Percentiles rank a stretch among this genome's conserved stretches.
Conservation (phyloP, 1,140 invertebrate genomes). For the Drosophila ficusphila region DNA sequence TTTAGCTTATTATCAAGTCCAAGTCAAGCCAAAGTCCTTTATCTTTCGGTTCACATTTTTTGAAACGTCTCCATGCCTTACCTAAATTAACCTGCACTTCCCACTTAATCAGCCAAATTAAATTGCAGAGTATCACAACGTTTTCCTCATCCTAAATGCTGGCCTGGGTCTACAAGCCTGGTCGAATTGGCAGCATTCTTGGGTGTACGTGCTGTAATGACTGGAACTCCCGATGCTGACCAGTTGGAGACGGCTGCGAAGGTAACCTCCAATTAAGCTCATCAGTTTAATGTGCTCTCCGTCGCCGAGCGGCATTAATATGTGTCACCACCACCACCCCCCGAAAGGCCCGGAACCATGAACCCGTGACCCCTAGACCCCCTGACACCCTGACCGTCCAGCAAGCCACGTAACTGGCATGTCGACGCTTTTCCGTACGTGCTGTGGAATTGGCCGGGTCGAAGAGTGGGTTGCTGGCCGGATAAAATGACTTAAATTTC, state of each 20-base stretch:
- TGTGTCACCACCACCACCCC: constrained; percentile 51
- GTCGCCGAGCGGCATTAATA: constrained; percentile 72
- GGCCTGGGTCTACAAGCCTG: constrained; percentile 9
- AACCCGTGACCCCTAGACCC: constrained; percentile 26
- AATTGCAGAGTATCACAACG: neutral
- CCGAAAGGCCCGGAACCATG: neutral
- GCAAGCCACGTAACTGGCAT: constrained; percentile 65
- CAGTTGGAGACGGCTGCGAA: constrained; percentile 35
- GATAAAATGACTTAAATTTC: constrained; percentile 68
- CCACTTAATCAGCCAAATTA: neutral
- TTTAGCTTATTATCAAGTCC: too few species aligned
- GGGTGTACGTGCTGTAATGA: constrained; percentile 52
- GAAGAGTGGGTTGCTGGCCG: constrained; percentile 7
- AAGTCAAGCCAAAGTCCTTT: too few species aligned
- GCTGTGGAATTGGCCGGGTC: constrained; percentile 41
- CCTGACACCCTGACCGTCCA: constrained; percentile 15
- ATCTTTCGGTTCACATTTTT: too few species aligned
- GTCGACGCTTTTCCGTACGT: constrained; percentile 67
- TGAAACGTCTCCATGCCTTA: too few species aligned
- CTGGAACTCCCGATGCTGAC: constrained; percentile 14
- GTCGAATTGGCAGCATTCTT: constrained; percentile 53
- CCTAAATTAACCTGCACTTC: neutral
- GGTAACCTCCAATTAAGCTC: constrained; percentile 81
- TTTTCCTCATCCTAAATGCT: neutral
- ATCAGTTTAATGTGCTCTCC: constrained; percentile 79